Conservation (phyloP, 1,140 invertebrate species). For the Cecropterus lyciades region DNA sequence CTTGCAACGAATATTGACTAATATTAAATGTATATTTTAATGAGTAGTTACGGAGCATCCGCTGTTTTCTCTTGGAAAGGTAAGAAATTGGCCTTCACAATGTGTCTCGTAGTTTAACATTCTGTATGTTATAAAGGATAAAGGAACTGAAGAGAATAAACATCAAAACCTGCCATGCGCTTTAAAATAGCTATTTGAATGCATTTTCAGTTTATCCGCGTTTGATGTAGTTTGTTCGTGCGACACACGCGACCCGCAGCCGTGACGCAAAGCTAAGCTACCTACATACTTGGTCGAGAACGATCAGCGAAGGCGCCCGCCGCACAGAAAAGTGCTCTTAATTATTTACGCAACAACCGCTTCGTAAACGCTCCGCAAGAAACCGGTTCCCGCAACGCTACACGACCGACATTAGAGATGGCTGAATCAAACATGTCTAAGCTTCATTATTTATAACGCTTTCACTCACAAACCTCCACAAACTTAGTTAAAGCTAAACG, state of each 20-base stretch:
- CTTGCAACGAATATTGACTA: too few species aligned
- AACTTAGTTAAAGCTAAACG: too few species aligned
- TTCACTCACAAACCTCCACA: neutral
- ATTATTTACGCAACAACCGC: constrained; percentile 65
- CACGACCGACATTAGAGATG: constrained; percentile 26
- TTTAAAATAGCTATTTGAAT: constrained; percentile 1
- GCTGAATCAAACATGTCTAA: constrained; percentile 30
- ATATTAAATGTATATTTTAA: too few species aligned
- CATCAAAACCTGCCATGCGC: neutral
- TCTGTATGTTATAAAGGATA: too few species aligned
- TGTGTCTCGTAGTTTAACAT: too few species aligned
- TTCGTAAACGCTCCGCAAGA: constrained; percentile 53
- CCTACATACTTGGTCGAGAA: constrained; percentile 27
- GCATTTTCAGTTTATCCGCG: constrained; percentile 1
- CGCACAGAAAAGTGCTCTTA: constrained; percentile 69
- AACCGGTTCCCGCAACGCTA: constrained; percentile 30
- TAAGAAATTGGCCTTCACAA: too few species aligned
- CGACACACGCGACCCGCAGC: neutral
- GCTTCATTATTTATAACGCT: constrained; percentile 26
- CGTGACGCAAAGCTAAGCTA: constrained; percentile 1
- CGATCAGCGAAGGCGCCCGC: constrained; percentile 37
- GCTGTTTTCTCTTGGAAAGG: too few species aligned
- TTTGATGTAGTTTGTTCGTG: neutral
- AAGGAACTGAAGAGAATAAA: neutral
- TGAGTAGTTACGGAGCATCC: too few species aligned